A percentile compares a stretch with the other conserved stretches of the same genome.
Conservation (phyloP, 1,140 invertebrate genomes). For the Trichonephila clavata region DNA sequence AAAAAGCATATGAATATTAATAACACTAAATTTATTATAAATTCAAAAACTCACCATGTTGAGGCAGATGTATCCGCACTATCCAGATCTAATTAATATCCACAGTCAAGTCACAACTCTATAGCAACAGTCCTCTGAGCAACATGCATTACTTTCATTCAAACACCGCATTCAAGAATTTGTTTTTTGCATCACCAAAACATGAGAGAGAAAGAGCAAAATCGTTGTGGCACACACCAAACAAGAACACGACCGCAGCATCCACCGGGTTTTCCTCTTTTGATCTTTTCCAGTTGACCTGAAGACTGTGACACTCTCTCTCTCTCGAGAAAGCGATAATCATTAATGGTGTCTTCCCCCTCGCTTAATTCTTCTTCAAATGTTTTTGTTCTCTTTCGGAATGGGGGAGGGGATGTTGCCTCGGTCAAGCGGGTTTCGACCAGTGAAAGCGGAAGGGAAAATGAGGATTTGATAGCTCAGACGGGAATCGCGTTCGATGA, state of each 20-base stretch:
- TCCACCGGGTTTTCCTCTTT: neutral
- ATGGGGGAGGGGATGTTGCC: neutral
- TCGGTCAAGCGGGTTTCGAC: conserved; percentile 23
- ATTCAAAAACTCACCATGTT: neutral
- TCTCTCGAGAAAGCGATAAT: neutral
- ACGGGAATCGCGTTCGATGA: neutral
- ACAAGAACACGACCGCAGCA: neutral
- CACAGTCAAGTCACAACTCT: neutral
- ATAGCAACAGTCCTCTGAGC: neutral
- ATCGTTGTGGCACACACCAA: neutral
- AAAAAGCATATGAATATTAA: too few relatives aligned
- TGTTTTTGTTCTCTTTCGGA: conserved; percentile 3
- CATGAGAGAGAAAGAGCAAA: neutral
- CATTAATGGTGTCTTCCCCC: conserved; percentile 21
- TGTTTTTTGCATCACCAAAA: neutral
- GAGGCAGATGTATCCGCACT: neutral
- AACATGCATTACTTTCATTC: neutral
- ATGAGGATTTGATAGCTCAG: neutral
- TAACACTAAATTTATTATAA: too few relatives aligned
- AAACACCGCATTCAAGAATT: neutral
- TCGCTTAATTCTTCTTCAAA: neutral
- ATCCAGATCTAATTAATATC: neutral
- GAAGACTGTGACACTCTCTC: conserved; percentile 15
- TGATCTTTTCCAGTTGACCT: conserved; percentile 11
- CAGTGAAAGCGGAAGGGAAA: neutral